Evolutionary conservation across 2,888 invertebrate genomes (phyloP).

Genomic region (Leptothorax acervorum): DNA sequence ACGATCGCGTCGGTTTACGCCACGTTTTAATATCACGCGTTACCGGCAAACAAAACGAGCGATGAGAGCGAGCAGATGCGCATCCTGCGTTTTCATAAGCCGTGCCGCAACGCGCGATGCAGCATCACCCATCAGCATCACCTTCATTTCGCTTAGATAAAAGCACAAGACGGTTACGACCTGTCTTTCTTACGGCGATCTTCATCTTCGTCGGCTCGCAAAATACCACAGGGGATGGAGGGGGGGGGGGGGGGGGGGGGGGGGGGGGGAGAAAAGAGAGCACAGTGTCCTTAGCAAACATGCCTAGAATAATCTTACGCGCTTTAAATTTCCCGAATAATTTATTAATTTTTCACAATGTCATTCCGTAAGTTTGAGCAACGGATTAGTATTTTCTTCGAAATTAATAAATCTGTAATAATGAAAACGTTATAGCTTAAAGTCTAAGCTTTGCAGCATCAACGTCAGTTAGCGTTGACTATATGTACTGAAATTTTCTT

Average conservation of each 20-base stretch:
- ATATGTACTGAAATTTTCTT: constrained; percentile 43
- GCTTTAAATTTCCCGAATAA: not conserved
- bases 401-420: constrained; percentile 36
- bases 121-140: constrained; percentile 35
- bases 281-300: not conserved
- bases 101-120: constrained; percentile 21
- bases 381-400: constrained; percentile 14
- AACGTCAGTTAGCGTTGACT: constrained; percentile 46
- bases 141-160: constrained; percentile 43
- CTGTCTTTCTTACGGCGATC: constrained; percentile 39
- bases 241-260: not conserved
- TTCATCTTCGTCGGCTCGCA: constrained; percentile 10
- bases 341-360: constrained; percentile 12
- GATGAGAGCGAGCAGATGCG: constrained; percentile 35
- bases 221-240: not conserved
- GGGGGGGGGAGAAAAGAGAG: not conserved
- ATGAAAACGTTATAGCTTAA: constrained; percentile 17
- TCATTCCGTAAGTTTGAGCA: constrained; percentile 15
- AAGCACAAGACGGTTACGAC: constrained; percentile 12
- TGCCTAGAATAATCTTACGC: not conserved
- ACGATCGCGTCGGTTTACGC: constrained; percentile 26
- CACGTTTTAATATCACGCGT: constrained; percentile 51
- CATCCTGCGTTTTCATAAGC: constrained; percentile 46
- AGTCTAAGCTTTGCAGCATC: constrained; percentile 27
- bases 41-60: constrained; percentile 43